Conservation (phyloP, 2,888 invertebrate genomes). For the Tenthredo amoena region DNA sequence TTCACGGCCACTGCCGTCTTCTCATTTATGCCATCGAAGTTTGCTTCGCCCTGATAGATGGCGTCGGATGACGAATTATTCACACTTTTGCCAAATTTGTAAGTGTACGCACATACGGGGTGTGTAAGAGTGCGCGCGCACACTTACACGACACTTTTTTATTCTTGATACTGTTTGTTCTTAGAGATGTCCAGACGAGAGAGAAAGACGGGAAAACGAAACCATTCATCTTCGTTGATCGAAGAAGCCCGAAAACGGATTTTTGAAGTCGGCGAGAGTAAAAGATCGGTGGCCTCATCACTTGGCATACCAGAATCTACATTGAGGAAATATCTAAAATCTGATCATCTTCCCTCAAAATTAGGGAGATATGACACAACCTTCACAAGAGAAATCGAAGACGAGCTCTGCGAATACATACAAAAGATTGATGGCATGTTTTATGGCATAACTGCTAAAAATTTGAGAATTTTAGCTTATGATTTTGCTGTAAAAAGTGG, state of each 20-base stretch:
- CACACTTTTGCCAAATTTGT: neutral
- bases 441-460: conserved; percentile 57
- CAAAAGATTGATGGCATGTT: conserved; percentile 55
- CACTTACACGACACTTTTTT: neutral
- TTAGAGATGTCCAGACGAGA: conserved; percentile 4
- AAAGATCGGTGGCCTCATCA: conserved; percentile 30
- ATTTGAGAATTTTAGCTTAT: conserved; percentile 54
- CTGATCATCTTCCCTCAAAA: conserved; percentile 49
- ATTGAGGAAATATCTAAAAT: conserved; percentile 59
- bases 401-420: conserved; percentile 53
- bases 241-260: conserved; percentile 38
- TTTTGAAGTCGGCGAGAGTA: conserved; percentile 42
- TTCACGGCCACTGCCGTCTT: neutral
- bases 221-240: neutral
- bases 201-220: neutral
- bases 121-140: conserved; percentile 2
- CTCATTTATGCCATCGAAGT: neutral
- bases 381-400: conserved; percentile 57
- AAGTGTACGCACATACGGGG: conserved; percentile 1
- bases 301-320: conserved; percentile 59
- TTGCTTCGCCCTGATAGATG: neutral
- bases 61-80: neutral
- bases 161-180: neutral
- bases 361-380: conserved; percentile 57
- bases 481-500: conserved; percentile 53